These are phyloP conservation scores for Cenopis cana DNA, from an alignment of 2,888 invertebrate species.

Conservation along the genomic window DNA sequence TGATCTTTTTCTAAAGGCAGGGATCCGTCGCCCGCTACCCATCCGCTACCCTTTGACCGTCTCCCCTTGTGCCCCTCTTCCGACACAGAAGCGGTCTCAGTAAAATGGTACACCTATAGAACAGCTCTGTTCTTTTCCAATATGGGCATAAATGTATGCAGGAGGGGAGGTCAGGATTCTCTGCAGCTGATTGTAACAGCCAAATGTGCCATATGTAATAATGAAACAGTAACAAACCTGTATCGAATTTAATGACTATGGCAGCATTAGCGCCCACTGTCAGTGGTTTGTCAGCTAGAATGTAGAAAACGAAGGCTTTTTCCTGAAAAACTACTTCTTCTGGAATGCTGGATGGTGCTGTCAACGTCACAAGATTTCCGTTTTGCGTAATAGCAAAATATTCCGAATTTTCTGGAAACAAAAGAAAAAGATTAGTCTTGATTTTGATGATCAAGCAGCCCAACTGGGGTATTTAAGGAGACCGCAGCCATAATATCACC, in stretches of 20 bases:
- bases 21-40: too few relatives aligned
- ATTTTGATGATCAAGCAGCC: not conserved
- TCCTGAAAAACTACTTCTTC: slow-evolving; percentile 65
- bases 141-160: too few relatives aligned
- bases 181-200: too few relatives aligned
- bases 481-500: too few relatives aligned
- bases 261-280: slow-evolving; percentile 65
- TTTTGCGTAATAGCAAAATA: slow-evolving; percentile 57
- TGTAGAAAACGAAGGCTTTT: slow-evolving; percentile 65
- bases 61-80: too few relatives aligned
- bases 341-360: slow-evolving; percentile 57
- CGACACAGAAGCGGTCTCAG: too few relatives aligned
- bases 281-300: slow-evolving; percentile 63
- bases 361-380: slow-evolving; percentile 53
- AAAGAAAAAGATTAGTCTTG: not conserved
- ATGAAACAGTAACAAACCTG: slow-evolving; percentile 51
- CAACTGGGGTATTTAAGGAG: not conserved
- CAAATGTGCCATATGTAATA: too few relatives aligned
- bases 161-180: too few relatives aligned
- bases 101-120: too few relatives aligned
- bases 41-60: too few relatives aligned
- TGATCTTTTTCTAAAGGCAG: too few relatives aligned
- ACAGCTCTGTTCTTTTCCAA: too few relatives aligned
- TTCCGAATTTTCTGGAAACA: slow-evolving; percentile 61
- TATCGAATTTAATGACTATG: slow-evolving; percentile 59